A percentile compares a stretch with the other conserved stretches of the same genome.
Conservation (phyloP, 53 echinoderm and acorn worm species). For the Holothuria leucospilota region DNA sequence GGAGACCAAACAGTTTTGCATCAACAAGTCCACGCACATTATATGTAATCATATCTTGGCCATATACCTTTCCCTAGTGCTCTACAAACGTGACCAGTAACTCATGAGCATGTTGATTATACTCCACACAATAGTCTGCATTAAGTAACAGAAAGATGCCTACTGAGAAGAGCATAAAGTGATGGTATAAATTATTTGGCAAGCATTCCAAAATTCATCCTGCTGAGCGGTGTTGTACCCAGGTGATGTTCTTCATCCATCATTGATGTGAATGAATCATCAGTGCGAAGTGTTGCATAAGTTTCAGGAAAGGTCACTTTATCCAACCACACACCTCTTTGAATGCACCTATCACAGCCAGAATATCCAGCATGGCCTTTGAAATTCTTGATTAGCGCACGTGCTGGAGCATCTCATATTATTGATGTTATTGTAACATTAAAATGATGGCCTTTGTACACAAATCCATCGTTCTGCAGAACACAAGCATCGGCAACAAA, state of each 20-base stretch:
- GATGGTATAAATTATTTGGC: slow-evolving; percentile 33
- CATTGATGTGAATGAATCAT: background rate
- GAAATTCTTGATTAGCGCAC: slow-evolving; percentile 46
- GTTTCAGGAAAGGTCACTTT: slow-evolving; percentile 13
- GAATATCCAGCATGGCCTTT: slow-evolving; percentile 59
- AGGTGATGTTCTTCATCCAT: slow-evolving; percentile 10
- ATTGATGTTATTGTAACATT: slow-evolving; percentile 29
- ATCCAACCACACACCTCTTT: slow-evolving; percentile 24
- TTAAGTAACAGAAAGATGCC: slow-evolving; percentile 56
- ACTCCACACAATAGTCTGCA: slow-evolving; percentile 18
- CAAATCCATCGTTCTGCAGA: slow-evolving; percentile 16
- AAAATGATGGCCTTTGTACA: background rate
- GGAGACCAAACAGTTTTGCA: too few species aligned
- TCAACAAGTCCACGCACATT: background rate
- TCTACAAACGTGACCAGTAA: slow-evolving; percentile 64
- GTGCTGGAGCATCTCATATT: slow-evolving; percentile 66
- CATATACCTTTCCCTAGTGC: slow-evolving; percentile 64
- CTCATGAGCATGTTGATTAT: slow-evolving; percentile 58
- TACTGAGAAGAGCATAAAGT: slow-evolving; percentile 60
- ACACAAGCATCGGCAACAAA: slow-evolving; percentile 9
- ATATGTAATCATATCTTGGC: slow-evolving; percentile 46
- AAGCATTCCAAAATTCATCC: slow-evolving; percentile 36
- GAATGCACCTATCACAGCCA: slow-evolving; percentile 61
- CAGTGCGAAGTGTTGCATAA: background rate
- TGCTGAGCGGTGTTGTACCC: background rate